Conservation (phyloP, 2,797 vertebrate species). For the Ctenopoma kingsleyae region DNA sequence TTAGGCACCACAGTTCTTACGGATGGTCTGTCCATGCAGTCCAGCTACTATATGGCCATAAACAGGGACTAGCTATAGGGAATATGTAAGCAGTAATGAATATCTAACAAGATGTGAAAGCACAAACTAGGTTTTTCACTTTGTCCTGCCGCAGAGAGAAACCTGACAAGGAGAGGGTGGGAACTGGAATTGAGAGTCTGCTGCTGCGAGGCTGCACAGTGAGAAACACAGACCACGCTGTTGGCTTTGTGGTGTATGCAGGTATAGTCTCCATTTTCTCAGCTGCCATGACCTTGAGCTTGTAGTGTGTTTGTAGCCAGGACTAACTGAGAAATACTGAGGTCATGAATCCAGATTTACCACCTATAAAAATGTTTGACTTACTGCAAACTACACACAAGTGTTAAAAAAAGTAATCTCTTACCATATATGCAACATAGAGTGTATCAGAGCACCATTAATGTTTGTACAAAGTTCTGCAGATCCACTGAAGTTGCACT, state of each 20-base stretch:
- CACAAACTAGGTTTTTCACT: constrained; percentile 62
- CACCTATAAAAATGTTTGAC: neutral
- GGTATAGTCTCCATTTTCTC: constrained; percentile 79
- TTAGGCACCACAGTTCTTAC: constrained; percentile 60
- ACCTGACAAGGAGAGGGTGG: constrained; percentile 86
- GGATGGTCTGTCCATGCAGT: constrained; percentile 45
- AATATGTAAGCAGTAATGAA: constrained; percentile 68
- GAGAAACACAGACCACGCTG: constrained; percentile 89
- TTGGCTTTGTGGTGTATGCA: constrained; percentile 95
- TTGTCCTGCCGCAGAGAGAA: constrained; percentile 86
- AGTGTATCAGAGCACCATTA: too few relatives aligned
- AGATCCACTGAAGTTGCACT: too few relatives aligned
- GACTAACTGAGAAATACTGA: neutral
- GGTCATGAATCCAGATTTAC: neutral
- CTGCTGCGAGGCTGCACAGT: constrained; percentile 94
- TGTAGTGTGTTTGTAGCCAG: neutral
- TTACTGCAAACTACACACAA: neutral
- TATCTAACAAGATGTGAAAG: constrained; percentile 69
- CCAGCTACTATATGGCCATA: constrained; percentile 38
- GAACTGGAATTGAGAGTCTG: constrained; percentile 91
- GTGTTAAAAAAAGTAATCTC: too few relatives aligned
- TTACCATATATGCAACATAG: too few relatives aligned
- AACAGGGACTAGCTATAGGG: constrained; percentile 62
- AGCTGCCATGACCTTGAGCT: constrained; percentile 22
- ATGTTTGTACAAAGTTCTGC: too few relatives aligned